Base-by-base conservation (phyloP, 2,888 invertebrate species). In the Drymonia ruficornis region DNA sequence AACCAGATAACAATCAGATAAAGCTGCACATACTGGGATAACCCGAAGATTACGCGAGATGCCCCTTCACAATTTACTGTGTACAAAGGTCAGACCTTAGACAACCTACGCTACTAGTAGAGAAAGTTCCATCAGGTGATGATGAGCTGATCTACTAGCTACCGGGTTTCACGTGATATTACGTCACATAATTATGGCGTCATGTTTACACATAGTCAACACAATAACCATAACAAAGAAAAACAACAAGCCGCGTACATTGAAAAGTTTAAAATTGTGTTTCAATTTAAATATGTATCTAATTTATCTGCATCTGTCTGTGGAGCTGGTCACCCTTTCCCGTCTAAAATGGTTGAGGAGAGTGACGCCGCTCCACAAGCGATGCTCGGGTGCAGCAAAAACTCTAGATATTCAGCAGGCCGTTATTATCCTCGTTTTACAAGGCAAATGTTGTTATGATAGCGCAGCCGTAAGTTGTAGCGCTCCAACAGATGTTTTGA, bases 121-220 rank as follows among this genome's bases (percentile, higher is more conserved):
- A 56, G 67, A 66, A 69, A 66, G 67, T 66, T 69, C 55, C 57
- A 69, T 67, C 66, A 67, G 55, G 59, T 45, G 54, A 56, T 59
- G 65, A 49, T 50, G 66, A 65, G 68, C 50, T 50, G 42, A 29
- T 49, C 28, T 18, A 49, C 49, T 42, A 53, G 45, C 19, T 48
- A 43, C 52, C 47, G 50, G 38, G 34, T 50, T 45, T 47, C 50
- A 49, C 53, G 36, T 44, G 36, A 18, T 49, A 49, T 51, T 52
- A 59, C 66, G 49, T 66, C 55, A 59, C 15, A 38, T 48, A 34
- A 40, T 58, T 68, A 65, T 56, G 5, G 7, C 15, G 16, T 16
- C 16, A 40, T 44, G 43, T 44, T 44, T 23, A 44, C 43, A 44
- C 43, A 43, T 16, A 3, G 9, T 43, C 18, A 4, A 43, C 38